Evolutionary conservation across 2,888 invertebrate genomes (phyloP), one percentile per base, ranked within the genome.

Genomic region (Nomada fabriciana): DNA sequence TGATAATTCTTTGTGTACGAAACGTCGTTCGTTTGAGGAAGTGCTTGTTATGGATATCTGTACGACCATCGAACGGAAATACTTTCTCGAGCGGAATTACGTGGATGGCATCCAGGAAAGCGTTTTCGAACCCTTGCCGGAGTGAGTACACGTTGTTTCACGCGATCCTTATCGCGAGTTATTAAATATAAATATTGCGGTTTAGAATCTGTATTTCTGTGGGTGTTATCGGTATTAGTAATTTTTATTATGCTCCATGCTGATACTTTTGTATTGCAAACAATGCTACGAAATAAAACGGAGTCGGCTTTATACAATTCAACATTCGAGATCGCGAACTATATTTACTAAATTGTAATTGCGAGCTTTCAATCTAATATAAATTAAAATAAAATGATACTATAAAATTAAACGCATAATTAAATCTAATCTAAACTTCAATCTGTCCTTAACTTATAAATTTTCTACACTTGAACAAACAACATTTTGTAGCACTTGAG

Each of bases 51-150:
- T 86, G 88, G 88, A 86, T 83, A 80, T 78, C 75, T 72, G 64
- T 60, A 59, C 20, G 47, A 61, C 63, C 42, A 29, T 29, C 42
- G 63, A 75, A 65, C 83, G 76, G 63, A 72, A 64, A 63, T 78
- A 80, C 60, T 80, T 76, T 72, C 83, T 85, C 76, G 67, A 80
- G 72, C 78, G 86, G 84, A 72, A 82, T 80, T 76, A 69, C 75
- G 64, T 53, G 82, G 79, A 70, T 61, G 71, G 47, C 77, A 76
- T 68, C 75, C 72, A 75, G 64, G 68, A 64, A 79, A 81, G 79
- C 78, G 80, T 82, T 79, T 84, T 86, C 73, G 61, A 86, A 84
- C 57, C 70, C 70, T 78, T 74, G 77, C 88, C 82, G 88, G 80
- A 87, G 87, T 87, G 67, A 88, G 87, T 87, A 43, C 29, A 25